Percentiles rank a stretch among this genome's conserved stretches.
These are phyloP conservation scores for Catocala sponsa DNA, from an alignment of 2,888 invertebrate genomes.

Conservation along the genomic window DNA sequence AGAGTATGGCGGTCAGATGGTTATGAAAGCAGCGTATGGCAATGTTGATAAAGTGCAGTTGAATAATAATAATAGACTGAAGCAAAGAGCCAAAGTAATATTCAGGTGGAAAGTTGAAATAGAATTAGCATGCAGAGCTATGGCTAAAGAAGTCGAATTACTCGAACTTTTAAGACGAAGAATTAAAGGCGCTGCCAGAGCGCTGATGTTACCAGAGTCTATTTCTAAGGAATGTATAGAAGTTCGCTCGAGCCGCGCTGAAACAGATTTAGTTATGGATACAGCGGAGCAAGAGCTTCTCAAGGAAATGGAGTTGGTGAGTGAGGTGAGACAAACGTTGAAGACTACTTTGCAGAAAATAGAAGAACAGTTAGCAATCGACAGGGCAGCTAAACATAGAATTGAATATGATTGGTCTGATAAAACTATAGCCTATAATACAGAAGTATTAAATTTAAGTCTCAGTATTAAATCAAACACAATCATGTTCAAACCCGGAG, in stretches of 20 bases:
- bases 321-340: conserved; percentile 90
- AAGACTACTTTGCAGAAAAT: conserved; percentile 90
- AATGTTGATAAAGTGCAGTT: conserved; percentile 90
- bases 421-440: conserved; percentile 93
- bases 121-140: conserved; percentile 90
- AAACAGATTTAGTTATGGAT: conserved; percentile 92
- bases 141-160: conserved; percentile 90
- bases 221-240: conserved; percentile 93
- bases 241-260: conserved; percentile 90
- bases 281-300: conserved; percentile 92
- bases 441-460: conserved; percentile 91
- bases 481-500: conserved; percentile 93
- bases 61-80: conserved; percentile 90
- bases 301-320: conserved; percentile 92
- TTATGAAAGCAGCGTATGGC: conserved; percentile 89
- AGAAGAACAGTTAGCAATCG: conserved; percentile 91
- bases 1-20: conserved; percentile 89
- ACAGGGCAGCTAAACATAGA: conserved; percentile 93
- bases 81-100: conserved; percentile 90
- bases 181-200: conserved; percentile 90
- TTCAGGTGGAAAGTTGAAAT: conserved; percentile 93
- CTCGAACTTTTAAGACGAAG: conserved; percentile 90
- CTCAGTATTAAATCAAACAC: conserved; percentile 91
- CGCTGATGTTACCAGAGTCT: conserved; percentile 91
- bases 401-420: conserved; percentile 97